Conservation (phyloP, 1,140 invertebrate genomes). For the Lasioglossum baleicum region DNA sequence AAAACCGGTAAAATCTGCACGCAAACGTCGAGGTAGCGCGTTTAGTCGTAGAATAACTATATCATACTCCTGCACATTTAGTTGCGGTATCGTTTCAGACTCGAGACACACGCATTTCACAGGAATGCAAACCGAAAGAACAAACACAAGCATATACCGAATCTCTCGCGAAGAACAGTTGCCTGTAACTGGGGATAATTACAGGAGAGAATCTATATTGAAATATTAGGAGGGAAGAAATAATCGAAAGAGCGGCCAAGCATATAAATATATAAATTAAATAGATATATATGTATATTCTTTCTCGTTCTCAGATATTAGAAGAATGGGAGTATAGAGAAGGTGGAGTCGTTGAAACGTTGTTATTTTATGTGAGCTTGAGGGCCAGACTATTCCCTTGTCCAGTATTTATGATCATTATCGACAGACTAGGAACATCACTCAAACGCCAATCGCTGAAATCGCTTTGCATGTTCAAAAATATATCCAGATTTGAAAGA, state of each 20-base stretch:
- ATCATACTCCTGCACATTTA: conserved; percentile 45
- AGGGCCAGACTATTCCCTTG: conserved; percentile 58
- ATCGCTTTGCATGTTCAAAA: no score
- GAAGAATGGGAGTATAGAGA: conserved; percentile 49
- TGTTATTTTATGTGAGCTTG: conserved; percentile 61
- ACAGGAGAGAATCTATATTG: conserved; percentile 18
- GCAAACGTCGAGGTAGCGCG: conserved; percentile 29
- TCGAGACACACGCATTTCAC: conserved; percentile 19
- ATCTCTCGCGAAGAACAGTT: neutral
- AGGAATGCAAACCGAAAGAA: conserved; percentile 18
- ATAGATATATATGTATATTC: conserved; percentile 55
- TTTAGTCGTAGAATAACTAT: conserved; percentile 40
- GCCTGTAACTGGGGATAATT: neutral
- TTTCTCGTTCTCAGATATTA: conserved; percentile 46
- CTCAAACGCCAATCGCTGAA: no score
- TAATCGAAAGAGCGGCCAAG: conserved; percentile 40
- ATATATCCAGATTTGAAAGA: no score
- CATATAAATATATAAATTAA: conserved; percentile 49
- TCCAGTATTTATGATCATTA: conserved; percentile 45
- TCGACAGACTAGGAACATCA: neutral
- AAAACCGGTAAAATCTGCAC: conserved; percentile 23
- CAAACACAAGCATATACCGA: neutral
- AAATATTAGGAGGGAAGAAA: conserved; percentile 23
- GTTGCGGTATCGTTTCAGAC: conserved; percentile 32
- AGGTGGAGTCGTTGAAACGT: conserved; percentile 54